Evolutionary conservation across 2,888 invertebrate species (phyloP).

Genomic region (Andricus curvator): DNA sequence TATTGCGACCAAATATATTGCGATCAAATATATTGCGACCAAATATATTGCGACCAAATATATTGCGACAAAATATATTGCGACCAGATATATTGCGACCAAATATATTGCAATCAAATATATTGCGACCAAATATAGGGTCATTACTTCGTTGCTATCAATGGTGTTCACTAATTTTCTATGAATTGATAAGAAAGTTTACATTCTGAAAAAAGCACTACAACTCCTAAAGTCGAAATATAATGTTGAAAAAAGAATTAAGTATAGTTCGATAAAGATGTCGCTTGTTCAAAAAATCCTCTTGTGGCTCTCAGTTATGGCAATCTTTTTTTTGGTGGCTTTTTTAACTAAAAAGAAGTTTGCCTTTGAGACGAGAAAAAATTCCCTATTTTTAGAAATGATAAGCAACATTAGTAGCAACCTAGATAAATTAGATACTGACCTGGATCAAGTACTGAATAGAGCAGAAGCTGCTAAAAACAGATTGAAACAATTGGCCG

Average conservation of each 20-base stretch:
- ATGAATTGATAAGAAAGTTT: slow-evolving; percentile 2
- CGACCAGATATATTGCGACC: background rate
- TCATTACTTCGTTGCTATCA: background rate
- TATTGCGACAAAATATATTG: background rate
- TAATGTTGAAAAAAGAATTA: background rate
- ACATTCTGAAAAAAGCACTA: background rate
- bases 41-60: background rate
- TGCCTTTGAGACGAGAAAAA: slow-evolving; percentile 54
- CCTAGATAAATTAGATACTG: slow-evolving; percentile 64
- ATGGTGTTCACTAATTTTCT: slow-evolving; percentile 16
- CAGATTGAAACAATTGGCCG: slow-evolving; percentile 57
- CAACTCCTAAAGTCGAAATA: background rate
- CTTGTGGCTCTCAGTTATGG: slow-evolving; percentile 56
- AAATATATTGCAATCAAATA: background rate
- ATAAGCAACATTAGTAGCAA: slow-evolving; percentile 66
- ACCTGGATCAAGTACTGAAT: slow-evolving; percentile 61
- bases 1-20: background rate
- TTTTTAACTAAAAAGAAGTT: slow-evolving; percentile 58
- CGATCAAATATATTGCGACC: no score
- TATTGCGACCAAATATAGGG: slow-evolving; percentile 4
- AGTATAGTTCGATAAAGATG: slow-evolving; percentile 45
- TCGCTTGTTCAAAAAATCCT: slow-evolving; percentile 57
- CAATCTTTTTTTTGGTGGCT: slow-evolving; percentile 54
- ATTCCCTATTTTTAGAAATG: slow-evolving; percentile 58
- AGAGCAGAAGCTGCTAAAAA: slow-evolving; percentile 60